Conservation (phyloP, 1,140 invertebrate genomes). For the Patella vulgata region DNA sequence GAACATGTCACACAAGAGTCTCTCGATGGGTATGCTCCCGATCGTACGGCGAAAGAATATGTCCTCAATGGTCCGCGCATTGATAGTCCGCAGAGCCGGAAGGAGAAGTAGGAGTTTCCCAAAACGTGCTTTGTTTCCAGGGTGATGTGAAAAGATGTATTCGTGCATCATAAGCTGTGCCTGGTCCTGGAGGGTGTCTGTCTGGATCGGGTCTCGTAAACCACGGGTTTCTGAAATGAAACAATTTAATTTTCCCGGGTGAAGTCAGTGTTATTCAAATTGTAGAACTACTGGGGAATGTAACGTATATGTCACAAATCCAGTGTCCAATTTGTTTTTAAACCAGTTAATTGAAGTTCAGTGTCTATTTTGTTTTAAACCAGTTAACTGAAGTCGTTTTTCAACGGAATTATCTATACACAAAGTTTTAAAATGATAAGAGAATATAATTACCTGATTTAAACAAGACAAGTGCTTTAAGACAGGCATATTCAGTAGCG, state of each 20-base stretch:
- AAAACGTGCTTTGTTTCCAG: slow-evolving; percentile 83
- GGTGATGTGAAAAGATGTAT: slow-evolving; percentile 83
- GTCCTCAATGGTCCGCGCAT: slow-evolving; percentile 76
- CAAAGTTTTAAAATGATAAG: no score
- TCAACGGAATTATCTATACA: no score
- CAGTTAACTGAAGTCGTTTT: no score
- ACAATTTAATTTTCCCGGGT: no score
- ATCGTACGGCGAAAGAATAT: slow-evolving; percentile 95
- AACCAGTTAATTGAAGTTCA: no score
- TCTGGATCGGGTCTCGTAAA: slow-evolving; percentile 91
- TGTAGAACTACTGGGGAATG: no score
- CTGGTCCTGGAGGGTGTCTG: slow-evolving; percentile 97
- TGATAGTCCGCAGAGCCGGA: slow-evolving; percentile 82
- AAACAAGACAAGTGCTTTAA: slow-evolving; percentile 97
- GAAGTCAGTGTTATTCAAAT: no score
- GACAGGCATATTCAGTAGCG: slow-evolving; percentile 95
- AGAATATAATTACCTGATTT: slow-evolving; percentile 89
- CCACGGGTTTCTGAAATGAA: slow-evolving; percentile 77
- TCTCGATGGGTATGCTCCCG: slow-evolving; percentile 97
- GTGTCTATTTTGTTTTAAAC: no score
- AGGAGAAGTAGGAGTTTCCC: slow-evolving; percentile 90
- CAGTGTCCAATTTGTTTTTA: no score
- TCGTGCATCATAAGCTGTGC: slow-evolving; percentile 94
- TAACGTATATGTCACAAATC: no score
- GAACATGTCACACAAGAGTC: slow-evolving; percentile 96